Base-by-base conservation (phyloP, 2,797 vertebrate genomes). In the Amblyopsis hoosieri region DNA sequence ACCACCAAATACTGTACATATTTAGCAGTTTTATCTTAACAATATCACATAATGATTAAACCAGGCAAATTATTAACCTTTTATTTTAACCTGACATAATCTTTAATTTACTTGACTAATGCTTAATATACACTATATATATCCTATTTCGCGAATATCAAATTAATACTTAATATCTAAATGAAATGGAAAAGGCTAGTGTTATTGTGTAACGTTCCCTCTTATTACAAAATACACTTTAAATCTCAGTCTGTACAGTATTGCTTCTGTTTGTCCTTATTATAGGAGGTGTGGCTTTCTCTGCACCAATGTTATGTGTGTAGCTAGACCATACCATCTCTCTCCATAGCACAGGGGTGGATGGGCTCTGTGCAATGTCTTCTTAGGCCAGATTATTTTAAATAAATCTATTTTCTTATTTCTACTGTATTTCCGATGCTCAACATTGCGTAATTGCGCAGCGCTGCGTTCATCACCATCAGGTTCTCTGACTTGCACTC, bases 321-420 rank as follows among this genome's bases (percentile, higher is more conserved):
- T 58, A 54, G 29, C 64, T 12, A 85, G 91, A 87, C 49, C 57
- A 45, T 90, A 92, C 93, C 91, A 94, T 86, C 70, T 85, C n/a
- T 7, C 53, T 57, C 47, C 23, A 8, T 53, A 74, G 71, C 57
- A 65, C 13, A 45, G 87, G 90, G 89, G 85, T 78, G 71, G 64
- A 62, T 14, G 51, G 55, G 64, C 57, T 80, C 57, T 57, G 45
- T 72, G 73, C 71, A 70, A 63, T 67, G 66, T 83, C 69, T 52
- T 60, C 57, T 75, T 45, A 33, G 45, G 54, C 15, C 37, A 23
- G 50, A 59, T 23, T 46, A 37, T 11, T 3, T 33, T 15, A 17
- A 6, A 3, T 7, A 15, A 55, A 53, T 12, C 6, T 3, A 14
- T 19, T 64, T 29, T 42, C n/a, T 48, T 19, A 23, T 45, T 53